Conservation (phyloP, 92 coral and sea anemone species). For the Zoanthus sansibaricus region DNA sequence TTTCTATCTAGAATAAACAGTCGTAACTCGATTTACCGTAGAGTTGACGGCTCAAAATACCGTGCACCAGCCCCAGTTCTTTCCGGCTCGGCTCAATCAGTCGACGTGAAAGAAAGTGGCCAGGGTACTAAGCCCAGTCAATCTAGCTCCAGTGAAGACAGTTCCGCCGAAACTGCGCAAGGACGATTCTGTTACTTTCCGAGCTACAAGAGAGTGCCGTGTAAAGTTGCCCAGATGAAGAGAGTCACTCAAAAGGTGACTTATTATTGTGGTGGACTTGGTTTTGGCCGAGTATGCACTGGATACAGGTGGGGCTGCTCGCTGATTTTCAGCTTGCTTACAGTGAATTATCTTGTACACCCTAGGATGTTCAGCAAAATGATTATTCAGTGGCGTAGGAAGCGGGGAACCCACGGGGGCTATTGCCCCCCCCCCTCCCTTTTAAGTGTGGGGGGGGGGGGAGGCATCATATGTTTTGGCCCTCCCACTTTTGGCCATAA, state of each 20-base stretch:
- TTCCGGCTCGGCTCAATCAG: constrained; percentile 9
- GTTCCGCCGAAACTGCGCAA: constrained; percentile 21
- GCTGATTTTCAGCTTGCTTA: not conserved
- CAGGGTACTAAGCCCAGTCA: not conserved
- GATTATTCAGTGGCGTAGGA: too few relatives aligned
- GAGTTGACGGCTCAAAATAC: constrained; percentile 8
- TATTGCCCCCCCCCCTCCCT: too few relatives aligned
- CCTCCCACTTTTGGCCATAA: too few relatives aligned
- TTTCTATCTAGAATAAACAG: not conserved
- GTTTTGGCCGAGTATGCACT: constrained; percentile 65
- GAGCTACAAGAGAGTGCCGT: constrained; percentile 70
- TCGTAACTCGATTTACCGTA: constrained; percentile 12
- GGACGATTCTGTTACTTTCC: constrained; percentile 80
- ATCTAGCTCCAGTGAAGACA: not conserved
- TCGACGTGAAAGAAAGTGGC: not conserved
- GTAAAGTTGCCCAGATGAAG: constrained; percentile 77
- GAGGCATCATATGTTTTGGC: too few relatives aligned
- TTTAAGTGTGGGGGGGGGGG: too few relatives aligned
- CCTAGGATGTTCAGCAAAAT: too few relatives aligned
- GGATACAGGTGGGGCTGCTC: constrained; percentile 66
- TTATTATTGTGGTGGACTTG: constrained; percentile 72
- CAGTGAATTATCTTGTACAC: not conserved
- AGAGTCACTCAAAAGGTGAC: constrained; percentile 57
- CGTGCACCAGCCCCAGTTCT: constrained; percentile 31
- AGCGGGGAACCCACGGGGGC: too few relatives aligned